These are phyloP conservation scores for Protophormia terraenovae DNA, from an alignment of 2,888 invertebrate species.

Conservation along the genomic window DNA sequence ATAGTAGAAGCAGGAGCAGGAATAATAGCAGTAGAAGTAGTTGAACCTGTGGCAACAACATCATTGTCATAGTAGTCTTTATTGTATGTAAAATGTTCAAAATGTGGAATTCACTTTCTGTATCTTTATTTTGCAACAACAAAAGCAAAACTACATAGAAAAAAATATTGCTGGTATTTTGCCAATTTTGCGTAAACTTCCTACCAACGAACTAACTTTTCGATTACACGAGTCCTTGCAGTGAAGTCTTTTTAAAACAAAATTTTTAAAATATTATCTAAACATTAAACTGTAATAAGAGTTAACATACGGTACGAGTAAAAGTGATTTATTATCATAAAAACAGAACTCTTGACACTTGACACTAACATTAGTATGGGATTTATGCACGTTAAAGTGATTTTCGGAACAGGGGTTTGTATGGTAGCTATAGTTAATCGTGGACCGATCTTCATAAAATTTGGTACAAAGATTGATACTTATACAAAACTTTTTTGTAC, in stretches of 20 bases:
- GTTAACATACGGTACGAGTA: no score
- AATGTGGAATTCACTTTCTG: slow-evolving; percentile 24
- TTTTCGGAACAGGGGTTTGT: no score
- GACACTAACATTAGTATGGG: no score
- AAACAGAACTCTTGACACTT: no score
- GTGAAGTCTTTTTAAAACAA: neutral
- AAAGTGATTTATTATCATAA: no score
- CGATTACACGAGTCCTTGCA: neutral
- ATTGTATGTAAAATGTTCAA: neutral
- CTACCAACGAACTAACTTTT: neutral
- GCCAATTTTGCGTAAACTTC: slow-evolving; percentile 52
- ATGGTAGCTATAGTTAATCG: no score
- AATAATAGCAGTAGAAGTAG: neutral
- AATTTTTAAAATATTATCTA: neutral
- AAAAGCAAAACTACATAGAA: neutral
- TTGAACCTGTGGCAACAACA: neutral
- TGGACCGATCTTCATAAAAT: no score
- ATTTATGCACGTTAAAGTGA: no score
- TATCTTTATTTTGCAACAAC: slow-evolving; percentile 31
- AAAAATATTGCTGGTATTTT: slow-evolving; percentile 49
- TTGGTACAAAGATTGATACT: no score
- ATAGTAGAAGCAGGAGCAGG: neutral
- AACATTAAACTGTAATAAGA: no score
- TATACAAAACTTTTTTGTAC: no score
- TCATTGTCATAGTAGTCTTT: neutral